phyloP scores from a whole-genome alignment of 2,113 vertebrate genomes.

The Phyllostomus discolor region DNA sequence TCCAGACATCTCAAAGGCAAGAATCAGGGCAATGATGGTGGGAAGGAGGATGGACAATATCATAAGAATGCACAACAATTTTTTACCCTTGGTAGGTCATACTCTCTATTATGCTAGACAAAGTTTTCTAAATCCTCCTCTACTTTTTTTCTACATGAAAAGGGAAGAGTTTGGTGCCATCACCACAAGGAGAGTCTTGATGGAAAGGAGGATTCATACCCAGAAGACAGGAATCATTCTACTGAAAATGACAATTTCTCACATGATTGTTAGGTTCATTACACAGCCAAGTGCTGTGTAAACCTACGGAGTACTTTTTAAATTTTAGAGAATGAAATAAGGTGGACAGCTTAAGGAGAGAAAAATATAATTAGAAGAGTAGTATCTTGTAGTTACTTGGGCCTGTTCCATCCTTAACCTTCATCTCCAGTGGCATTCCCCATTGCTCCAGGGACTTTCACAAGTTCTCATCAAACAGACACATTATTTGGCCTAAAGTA shows the following conservation, averaged over 20 bases:
- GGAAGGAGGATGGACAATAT: not conserved
- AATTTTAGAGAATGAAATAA: slow-evolving; percentile 22
- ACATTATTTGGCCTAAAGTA: not conserved
- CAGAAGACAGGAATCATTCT: not conserved
- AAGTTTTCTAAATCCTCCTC: not conserved
- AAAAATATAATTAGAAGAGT: not conserved
- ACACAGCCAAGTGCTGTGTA: not conserved
- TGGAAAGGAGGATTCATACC: not conserved
- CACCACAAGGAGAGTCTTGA: not conserved
- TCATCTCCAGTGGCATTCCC: not conserved
- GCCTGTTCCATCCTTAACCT: not conserved
- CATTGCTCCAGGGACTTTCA: not conserved
- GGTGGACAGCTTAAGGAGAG: not conserved
- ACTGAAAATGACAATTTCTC: not conserved
- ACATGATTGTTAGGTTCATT: not conserved
- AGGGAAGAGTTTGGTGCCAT: not conserved
- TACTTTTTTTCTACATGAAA: not conserved
- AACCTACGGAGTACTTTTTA: not conserved
- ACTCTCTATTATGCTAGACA: not conserved
- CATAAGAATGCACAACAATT: not conserved
- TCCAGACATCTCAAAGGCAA: slow-evolving; percentile 13
- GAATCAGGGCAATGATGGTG: not conserved
- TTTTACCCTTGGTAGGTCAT: not conserved
- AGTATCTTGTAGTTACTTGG: not conserved
- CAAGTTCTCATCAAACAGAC: not conserved